Evolutionary conservation across 2,888 invertebrate species (phyloP), one percentile per base, ranked within the genome.

Genomic region (Girardia tigrina): DNA sequence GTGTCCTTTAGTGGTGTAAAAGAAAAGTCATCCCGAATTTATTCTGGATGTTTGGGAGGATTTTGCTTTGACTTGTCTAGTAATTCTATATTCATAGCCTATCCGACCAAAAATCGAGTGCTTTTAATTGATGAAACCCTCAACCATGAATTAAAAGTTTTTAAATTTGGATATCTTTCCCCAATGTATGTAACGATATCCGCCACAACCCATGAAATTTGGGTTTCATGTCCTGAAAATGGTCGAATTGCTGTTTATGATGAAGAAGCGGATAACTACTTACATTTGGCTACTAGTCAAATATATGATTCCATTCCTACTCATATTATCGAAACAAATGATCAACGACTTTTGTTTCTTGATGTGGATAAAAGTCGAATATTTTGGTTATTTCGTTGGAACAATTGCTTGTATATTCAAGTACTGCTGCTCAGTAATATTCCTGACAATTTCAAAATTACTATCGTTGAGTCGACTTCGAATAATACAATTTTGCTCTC

Each of bases 371-470:
- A 56, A n/a, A 56, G 56, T 56, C 56, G 56, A 23, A 6, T 56
- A 23, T 56, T 56, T 56, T 56, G 56, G 56, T 20, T 56, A 56
- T 56, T 56, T n/a, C 56, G 56, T 2, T 56, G 56, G 56, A 56
- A 56, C n/a, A 56, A n/a, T 56, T 56, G 56, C 56, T 56, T 56
- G n/a, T 56, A 56, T 56, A 56, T 56, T 56, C 56, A 56, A 56
- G n/a, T 56, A n/a, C 4, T 56, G n/a, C n/a, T 12, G 4, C 20
- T 56, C 8, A 56, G 4, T 23, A 23, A 23, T 2, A 20, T 23
- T 6, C n/a, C n/a, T 6, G 56, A 56, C 2, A n/a, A 56, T 12
- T 2, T 56, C 4, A 56, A 56, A 56, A 56, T 56, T 56, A 56
- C n/a, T n/a, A 56, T 4, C n/a, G n/a, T 56, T 56, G 8, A 56